Percentiles rank a stretch among this genome's conserved stretches.
Conservation (phyloP, 2,888 invertebrate species). For the Spodoptera exigua region DNA sequence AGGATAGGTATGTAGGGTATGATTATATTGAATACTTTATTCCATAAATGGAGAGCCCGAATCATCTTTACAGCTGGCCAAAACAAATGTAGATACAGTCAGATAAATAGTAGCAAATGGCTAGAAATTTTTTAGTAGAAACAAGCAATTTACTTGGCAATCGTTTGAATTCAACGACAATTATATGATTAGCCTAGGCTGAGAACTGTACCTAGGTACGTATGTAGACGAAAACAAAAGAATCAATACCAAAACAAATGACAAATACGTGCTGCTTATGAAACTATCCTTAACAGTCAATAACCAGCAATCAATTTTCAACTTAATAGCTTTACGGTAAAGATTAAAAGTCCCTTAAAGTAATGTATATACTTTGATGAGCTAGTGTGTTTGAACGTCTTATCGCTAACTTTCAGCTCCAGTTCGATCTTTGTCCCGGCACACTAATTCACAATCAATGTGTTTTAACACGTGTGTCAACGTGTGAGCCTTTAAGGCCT, state of each 20-base stretch:
- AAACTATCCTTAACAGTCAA: too few relatives aligned
- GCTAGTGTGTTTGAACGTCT: conserved; percentile 12
- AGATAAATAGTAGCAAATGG: conserved; percentile 37
- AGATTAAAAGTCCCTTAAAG: too few relatives aligned
- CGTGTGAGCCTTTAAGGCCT: conserved; percentile 33
- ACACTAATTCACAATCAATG: conserved; percentile 49
- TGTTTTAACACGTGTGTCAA: conserved; percentile 36
- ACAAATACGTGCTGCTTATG: too few relatives aligned
- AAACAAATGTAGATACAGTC: conserved; percentile 36
- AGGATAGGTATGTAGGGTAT: too few relatives aligned
- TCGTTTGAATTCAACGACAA: conserved; percentile 44
- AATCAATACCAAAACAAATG: conserved; percentile 19
- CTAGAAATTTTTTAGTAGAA: conserved; percentile 31
- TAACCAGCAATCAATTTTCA: too few relatives aligned
- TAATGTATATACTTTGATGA: too few relatives aligned
- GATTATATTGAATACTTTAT: conserved; percentile 6
- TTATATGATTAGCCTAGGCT: conserved; percentile 47
- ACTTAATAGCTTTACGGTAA: too few relatives aligned
- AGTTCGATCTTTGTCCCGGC: conserved; percentile 50
- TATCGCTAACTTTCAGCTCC: conserved; percentile 44
- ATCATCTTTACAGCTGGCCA: conserved; percentile 20
- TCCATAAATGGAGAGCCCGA: conserved; percentile 12
- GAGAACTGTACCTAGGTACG: conserved; percentile 4
- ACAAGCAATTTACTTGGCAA: conserved; percentile 51
- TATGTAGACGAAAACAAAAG: conserved; percentile 27